These are phyloP conservation scores for Drosophila merina DNA, from an alignment of 2,888 invertebrate genomes.

Conservation along the genomic window DNA sequence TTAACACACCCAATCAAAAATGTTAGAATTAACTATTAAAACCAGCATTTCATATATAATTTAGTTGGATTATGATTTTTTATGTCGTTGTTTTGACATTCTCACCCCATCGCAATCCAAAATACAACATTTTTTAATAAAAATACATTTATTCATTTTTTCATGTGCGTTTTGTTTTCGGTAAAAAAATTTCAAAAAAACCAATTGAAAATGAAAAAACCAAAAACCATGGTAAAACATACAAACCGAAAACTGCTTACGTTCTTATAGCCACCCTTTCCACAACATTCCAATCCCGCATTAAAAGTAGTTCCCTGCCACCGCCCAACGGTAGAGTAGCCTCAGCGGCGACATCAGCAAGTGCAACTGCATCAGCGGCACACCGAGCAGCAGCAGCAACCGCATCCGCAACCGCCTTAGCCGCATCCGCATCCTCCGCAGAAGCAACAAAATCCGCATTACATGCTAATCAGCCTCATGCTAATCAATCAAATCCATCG, in stretches of 20 bases:
- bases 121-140: slow-evolving; percentile 39
- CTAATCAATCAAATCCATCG: slow-evolving; percentile 81
- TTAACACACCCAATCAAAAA: slow-evolving; percentile 26
- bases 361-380: slow-evolving; percentile 48
- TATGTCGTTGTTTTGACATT: slow-evolving; percentile 38
- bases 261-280: slow-evolving; percentile 89
- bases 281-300: slow-evolving; percentile 90
- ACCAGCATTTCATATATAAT: slow-evolving; percentile 30
- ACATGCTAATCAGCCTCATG: slow-evolving; percentile 70
- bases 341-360: slow-evolving; percentile 71
- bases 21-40: slow-evolving; percentile 23
- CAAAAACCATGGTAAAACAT: slow-evolving; percentile 38
- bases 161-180: slow-evolving; percentile 70
- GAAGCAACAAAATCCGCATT: slow-evolving; percentile 54
- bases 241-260: slow-evolving; percentile 63
- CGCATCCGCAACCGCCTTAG: slow-evolving; percentile 54
- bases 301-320: slow-evolving; percentile 87
- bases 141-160: slow-evolving; percentile 59
- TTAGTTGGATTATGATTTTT: slow-evolving; percentile 8
- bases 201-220: slow-evolving; percentile 26
- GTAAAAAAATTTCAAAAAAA: slow-evolving; percentile 47
- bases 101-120: slow-evolving; percentile 33
- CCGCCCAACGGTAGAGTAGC: slow-evolving; percentile 84
- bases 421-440: slow-evolving; percentile 42
- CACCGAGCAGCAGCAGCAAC: slow-evolving; percentile 29